Conservation (phyloP, 2,888 invertebrate genomes). For the Hyppa rectilinea region DNA sequence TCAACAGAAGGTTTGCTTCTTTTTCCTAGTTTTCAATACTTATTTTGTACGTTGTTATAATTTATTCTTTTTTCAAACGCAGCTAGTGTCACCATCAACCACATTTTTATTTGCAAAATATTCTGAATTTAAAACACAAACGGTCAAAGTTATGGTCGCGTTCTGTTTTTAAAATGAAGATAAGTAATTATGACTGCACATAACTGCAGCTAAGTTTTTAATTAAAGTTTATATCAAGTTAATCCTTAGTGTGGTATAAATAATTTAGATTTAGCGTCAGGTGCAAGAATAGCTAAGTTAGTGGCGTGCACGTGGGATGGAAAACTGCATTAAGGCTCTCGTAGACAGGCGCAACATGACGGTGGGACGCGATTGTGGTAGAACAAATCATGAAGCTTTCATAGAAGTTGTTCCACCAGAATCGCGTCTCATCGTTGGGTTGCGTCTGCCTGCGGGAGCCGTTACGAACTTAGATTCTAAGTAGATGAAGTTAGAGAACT, state of each 20-base stretch:
- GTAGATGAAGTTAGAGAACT: conserved; percentile 26
- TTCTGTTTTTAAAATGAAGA: conserved; percentile 37
- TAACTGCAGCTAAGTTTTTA: conserved; percentile 41
- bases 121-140: conserved; percentile 24
- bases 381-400: too few relatives aligned
- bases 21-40: background rate
- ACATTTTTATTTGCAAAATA: background rate
- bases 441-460: too few relatives aligned
- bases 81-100: background rate
- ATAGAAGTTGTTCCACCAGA: too few relatives aligned
- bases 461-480: conserved; percentile 32
- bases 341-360: too few relatives aligned
- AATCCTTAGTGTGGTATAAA: conserved; percentile 41
- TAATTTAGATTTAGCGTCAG: conserved; percentile 53
- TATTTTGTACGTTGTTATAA: too few relatives aligned
- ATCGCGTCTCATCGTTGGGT: too few relatives aligned
- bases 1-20: too few relatives aligned
- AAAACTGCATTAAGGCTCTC: conserved; percentile 43
- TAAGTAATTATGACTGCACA: conserved; percentile 21
- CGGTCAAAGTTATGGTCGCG: conserved; percentile 12
- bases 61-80: background rate
- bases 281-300: conserved; percentile 53
- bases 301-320: conserved; percentile 29
- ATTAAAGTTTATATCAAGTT: conserved; percentile 55
- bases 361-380: too few relatives aligned